Evolutionary conservation across 1,140 invertebrate species (phyloP), one percentile per base, ranked within the genome.

Genomic region (Drosophila triauraria): DNA sequence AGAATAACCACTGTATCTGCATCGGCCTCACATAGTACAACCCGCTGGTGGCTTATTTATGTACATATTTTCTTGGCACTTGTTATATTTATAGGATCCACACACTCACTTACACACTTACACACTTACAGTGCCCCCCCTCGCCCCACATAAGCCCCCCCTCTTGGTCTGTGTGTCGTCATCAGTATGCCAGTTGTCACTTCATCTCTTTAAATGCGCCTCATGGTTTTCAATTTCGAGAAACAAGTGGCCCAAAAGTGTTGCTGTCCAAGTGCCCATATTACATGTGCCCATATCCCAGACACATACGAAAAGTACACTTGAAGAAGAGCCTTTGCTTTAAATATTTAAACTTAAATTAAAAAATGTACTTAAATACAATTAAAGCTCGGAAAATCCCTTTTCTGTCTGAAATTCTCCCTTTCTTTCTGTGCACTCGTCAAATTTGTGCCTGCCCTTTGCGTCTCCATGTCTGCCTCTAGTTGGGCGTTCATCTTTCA

Each of bases 11-110:
- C 51, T 71, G 46, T 72, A 30, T 4, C 10, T 72, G 70, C 46
- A 43, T 42, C 67, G 50, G 23, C 25, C 46, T 8, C 68, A 27
- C 70, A 51, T 30, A 23, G 35, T 56, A 25, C 15, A 23, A 40
- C 20, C 35, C 46, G 42, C 54, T 54, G 63, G 44, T 76, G 53
- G 71, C 78, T 83, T 87, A 87, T 88, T 72, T 87, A 88, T 88
- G 85, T 90, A 81, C 84, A 88, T 81, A 88, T 84, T 88, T 88
- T 88, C 80, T 87, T 88, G 85, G 85, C 84, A 88, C 84, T 87
- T 87, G 84, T 87, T 87, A 87, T 87, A 87, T 87, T 87, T 87
- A 87, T 88, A 88, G 84, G 71, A 60, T 56, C 47, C 67, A 64
- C 53, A 72, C 69, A 69, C 27, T 30, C 27, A 30, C 27, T 30